Conservation (phyloP, 2,888 invertebrate genomes). For the Chrysopilus asiliformis region DNA sequence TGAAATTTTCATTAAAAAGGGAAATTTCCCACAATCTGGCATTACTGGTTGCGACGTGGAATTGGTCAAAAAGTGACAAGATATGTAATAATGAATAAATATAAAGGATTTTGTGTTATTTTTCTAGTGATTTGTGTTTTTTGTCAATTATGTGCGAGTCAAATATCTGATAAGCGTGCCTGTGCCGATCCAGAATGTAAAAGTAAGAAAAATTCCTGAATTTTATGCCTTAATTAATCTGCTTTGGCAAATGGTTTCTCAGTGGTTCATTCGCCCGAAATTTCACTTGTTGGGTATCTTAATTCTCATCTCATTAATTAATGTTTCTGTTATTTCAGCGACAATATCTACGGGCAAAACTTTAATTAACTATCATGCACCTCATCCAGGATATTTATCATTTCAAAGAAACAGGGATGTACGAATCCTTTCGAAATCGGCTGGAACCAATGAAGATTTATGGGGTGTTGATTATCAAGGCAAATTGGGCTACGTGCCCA, state of each 20-base stretch:
- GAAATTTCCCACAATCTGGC: too few species aligned
- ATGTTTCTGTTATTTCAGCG: constrained; percentile 32
- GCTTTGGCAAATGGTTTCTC: background rate
- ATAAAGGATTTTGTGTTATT: too few species aligned
- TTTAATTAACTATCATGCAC: constrained; percentile 41
- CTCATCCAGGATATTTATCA: constrained; percentile 44
- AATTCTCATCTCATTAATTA: constrained; percentile 9
- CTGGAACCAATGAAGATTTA: constrained; percentile 42
- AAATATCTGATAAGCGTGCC: constrained; percentile 51
- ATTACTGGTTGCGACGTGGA: too few species aligned
- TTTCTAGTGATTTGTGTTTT: too few species aligned
- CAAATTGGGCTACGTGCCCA: constrained; percentile 52
- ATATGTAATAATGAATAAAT: too few species aligned
- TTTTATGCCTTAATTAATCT: background rate
- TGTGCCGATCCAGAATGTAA: constrained; percentile 59
- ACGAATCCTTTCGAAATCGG: constrained; percentile 55
- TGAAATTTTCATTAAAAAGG: too few species aligned
- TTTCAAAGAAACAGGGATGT: constrained; percentile 45
- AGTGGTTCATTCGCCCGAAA: too few species aligned
- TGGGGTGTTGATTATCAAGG: constrained; percentile 51
- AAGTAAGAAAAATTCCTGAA: constrained; percentile 35
- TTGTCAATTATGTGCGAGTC: constrained; percentile 21
- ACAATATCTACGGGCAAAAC: constrained; percentile 51
- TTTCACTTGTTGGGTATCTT: constrained; percentile 1
- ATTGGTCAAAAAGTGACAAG: too few species aligned